Base-by-base conservation (phyloP, 1,140 invertebrate genomes). In the Scylla paramamosain region DNA sequence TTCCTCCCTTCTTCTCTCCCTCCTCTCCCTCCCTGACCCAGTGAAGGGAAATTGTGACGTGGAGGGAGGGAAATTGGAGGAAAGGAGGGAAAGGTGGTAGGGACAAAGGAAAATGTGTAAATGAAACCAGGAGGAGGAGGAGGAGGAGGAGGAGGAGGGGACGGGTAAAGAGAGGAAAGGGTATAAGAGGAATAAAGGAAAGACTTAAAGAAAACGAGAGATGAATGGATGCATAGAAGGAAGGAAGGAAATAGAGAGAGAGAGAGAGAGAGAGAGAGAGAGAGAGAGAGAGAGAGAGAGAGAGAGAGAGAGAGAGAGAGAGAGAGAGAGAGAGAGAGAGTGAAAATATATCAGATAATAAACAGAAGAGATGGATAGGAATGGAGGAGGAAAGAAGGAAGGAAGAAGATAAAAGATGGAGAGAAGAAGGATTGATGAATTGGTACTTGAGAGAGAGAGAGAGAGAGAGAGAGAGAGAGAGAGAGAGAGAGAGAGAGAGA, bases 201-300 rank as follows among this genome's bases (percentile, higher is more conserved):
- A 77, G 67, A 59, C 12, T 16, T 59, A 59, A 59, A 20, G 52
- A 20, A 59, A 59, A 39, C 12, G 20, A 20, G 52, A 59, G 67
- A 77, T 77, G 20, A n/a, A n/a, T n/a, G n/a, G 67, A 77, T 77
- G 25, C 12, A 25, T 2, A n/a, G n/a, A 77, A n/a, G 67, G 16
- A n/a, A 77, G 25, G n/a, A 77, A 16, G 12, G 83, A 84, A 20
- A 25, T 0, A 84, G 14, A 84, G n/a, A 84, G n/a, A 25, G 83
- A 84, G 83, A 84, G 83, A 84, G n/a, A 84, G 83, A 84, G 14
- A 28, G 83, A 84, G 83, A 28, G 83, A 84, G 12, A 32, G 16
- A 45, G 32, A 28, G 10, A 45, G n/a, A 48, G 12, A 16, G 14
- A 29, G 31, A n/a, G 16, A 32, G n/a, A 28, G 12, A n/a, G 83